Conservation (phyloP, 2,113 vertebrate genomes). For the Noctilio leporinus region DNA sequence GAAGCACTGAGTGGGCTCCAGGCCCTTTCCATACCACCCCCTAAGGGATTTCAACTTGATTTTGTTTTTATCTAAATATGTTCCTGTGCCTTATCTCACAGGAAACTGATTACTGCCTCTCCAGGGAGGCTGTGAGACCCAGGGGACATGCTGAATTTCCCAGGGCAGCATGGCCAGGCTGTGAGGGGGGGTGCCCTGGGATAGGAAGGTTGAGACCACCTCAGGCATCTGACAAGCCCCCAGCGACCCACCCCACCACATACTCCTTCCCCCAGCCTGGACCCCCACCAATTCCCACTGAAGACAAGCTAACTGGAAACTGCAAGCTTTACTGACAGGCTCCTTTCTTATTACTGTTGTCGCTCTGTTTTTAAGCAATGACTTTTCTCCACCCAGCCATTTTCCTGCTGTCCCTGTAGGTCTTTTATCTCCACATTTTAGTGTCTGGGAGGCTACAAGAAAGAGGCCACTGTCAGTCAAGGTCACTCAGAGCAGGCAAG, state of each 20-base stretch:
- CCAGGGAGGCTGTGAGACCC: background rate
- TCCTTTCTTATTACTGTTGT: background rate
- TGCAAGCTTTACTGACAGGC: background rate
- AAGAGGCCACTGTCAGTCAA: background rate
- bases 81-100: constrained; percentile 18
- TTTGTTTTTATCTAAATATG: constrained; percentile 39
- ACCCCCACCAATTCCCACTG: background rate
- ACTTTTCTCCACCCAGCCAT: background rate
- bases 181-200: background rate
- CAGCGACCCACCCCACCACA: background rate
- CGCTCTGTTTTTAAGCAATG: background rate
- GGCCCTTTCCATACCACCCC: background rate
- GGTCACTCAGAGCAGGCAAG: background rate
- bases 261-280: background rate
- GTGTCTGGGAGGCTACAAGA: background rate
- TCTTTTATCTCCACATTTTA: background rate
- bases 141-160: background rate
- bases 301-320: background rate
- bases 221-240: background rate
- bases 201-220: background rate
- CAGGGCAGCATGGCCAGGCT: background rate
- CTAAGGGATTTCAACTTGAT: constrained; percentile 2
- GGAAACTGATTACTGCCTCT: background rate
- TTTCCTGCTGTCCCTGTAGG: background rate
- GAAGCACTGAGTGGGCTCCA: background rate